Evolutionary conservation across 2,113 vertebrate genomes (phyloP).

Genomic region (Tyto alba): DNA sequence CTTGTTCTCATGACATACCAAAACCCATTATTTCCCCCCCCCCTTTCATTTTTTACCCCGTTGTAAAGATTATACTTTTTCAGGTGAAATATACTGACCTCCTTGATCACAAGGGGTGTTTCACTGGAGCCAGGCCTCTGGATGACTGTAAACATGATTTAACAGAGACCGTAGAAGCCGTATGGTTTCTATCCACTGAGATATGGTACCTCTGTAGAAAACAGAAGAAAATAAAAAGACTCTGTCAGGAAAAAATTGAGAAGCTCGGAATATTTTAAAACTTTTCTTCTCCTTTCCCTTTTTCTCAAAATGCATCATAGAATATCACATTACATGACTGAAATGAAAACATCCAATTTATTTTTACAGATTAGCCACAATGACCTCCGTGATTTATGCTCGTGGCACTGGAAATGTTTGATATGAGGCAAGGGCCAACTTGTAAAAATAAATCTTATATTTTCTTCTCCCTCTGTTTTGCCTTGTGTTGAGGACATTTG

Average conservation of each 20-base stretch:
- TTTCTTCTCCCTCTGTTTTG: slow-evolving; percentile 9
- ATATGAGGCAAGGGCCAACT: slow-evolving; percentile 10
- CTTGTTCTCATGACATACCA: neutral
- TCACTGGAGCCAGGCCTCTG: neutral
- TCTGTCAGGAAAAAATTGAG: neutral
- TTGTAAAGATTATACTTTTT: neutral
- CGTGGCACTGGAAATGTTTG: neutral
- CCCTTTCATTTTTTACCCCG: neutral
- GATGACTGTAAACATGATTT: neutral
- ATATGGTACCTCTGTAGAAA: neutral
- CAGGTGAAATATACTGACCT: neutral
- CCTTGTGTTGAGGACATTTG: neutral
- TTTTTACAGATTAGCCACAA: slow-evolving; percentile 39
- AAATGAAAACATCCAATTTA: slow-evolving; percentile 34
- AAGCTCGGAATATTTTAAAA: neutral
- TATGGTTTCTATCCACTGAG: neutral
- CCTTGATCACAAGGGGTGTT: neutral
- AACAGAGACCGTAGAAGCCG: neutral
- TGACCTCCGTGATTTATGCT: slow-evolving; percentile 20
- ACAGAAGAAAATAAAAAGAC: neutral
- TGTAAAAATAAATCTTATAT: neutral
- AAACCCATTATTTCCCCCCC: neutral
- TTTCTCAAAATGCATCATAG: neutral
- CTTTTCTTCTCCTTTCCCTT: neutral
- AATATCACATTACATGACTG: neutral